A percentile compares a stretch with the other conserved stretches of the same genome.
Evolutionary conservation across 2,797 vertebrate species (phyloP).

Genomic region (Adelosebastes latens): DNA sequence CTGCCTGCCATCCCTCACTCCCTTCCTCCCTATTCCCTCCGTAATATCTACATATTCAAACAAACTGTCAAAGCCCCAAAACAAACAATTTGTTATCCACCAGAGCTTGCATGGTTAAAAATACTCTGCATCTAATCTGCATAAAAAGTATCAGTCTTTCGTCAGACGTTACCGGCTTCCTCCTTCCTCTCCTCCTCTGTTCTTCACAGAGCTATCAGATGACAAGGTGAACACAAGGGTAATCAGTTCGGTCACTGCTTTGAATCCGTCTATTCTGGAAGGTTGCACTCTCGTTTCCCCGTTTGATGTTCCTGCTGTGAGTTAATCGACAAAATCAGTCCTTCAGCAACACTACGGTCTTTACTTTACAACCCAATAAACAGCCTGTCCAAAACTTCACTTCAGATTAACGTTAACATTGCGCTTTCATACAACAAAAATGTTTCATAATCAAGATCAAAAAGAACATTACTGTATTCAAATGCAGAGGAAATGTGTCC

Average conservation of each 20-base stretch:
- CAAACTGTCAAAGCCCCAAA: slow-evolving; percentile 75
- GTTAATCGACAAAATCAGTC: slow-evolving; percentile 56
- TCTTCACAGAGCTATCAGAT: slow-evolving; percentile 59
- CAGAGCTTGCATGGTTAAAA: slow-evolving; percentile 76
- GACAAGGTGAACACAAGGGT: slow-evolving; percentile 79
- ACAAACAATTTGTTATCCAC: slow-evolving; percentile 76
- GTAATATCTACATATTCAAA: slow-evolving; percentile 80
- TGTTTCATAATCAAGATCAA: slow-evolving; percentile 53
- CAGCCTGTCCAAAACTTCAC: slow-evolving; percentile 52
- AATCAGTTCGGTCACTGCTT: slow-evolving; percentile 68
- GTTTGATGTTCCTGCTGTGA: slow-evolving; percentile 54
- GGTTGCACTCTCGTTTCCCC: slow-evolving; percentile 35
- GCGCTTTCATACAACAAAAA: slow-evolving; percentile 6
- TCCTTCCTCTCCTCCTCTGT: slow-evolving; percentile 18
- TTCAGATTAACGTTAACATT: slow-evolving; percentile 50
- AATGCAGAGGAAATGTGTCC: slow-evolving; percentile 38
- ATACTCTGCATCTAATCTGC: slow-evolving; percentile 72
- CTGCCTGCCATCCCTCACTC: slow-evolving; percentile 34
- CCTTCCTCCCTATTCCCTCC: slow-evolving; percentile 34
- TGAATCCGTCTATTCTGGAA: slow-evolving; percentile 54
- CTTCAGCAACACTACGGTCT: slow-evolving; percentile 25
- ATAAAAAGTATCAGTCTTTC: slow-evolving; percentile 68
- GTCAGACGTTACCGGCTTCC: slow-evolving; percentile 34
- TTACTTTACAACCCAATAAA: slow-evolving; percentile 34
- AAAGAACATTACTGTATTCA: slow-evolving; percentile 34